Percentiles rank a stretch among this genome's conserved stretches.
These are phyloP conservation scores for Acanthochromis polyacanthus DNA, from an alignment of 2,113 vertebrate species.

Conservation along the genomic window DNA sequence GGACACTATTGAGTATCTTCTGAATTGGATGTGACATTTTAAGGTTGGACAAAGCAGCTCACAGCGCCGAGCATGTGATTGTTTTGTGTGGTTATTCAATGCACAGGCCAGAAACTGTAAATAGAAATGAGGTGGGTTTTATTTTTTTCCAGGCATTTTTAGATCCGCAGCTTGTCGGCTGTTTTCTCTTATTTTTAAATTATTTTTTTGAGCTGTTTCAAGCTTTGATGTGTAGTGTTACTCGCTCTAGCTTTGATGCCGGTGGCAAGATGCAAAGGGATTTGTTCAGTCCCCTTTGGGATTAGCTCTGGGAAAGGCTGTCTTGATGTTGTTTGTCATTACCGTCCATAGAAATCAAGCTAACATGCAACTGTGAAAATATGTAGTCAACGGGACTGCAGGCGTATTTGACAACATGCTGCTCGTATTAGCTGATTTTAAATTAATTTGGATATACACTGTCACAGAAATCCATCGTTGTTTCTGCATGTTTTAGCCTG, in stretches of 20 bases:
- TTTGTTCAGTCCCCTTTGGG: slow-evolving; percentile 63
- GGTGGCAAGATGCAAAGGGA: slow-evolving; percentile 52
- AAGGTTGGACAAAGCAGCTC: slow-evolving; percentile 63
- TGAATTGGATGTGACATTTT: slow-evolving; percentile 77
- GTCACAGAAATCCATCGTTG: too few species aligned
- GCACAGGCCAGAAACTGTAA: slow-evolving; percentile 16
- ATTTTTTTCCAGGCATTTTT: slow-evolving; percentile 23
- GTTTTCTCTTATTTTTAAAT: background rate
- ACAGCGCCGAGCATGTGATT: slow-evolving; percentile 44
- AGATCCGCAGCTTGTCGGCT: slow-evolving; percentile 2
- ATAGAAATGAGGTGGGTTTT: slow-evolving; percentile 20
- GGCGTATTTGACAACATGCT: background rate
- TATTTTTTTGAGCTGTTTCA: background rate
- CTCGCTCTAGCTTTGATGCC: slow-evolving; percentile 57
- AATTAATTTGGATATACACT: background rate
- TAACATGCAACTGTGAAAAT: slow-evolving; percentile 32
- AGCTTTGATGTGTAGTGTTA: slow-evolving; percentile 58
- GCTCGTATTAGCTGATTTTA: slow-evolving; percentile 4
- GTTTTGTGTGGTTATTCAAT: slow-evolving; percentile 28
- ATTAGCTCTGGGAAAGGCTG: slow-evolving; percentile 55
- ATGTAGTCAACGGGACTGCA: slow-evolving; percentile 10
- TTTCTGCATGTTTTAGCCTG: too few species aligned
- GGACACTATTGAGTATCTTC: slow-evolving; percentile 54
- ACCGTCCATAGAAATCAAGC: slow-evolving; percentile 55
- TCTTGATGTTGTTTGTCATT: slow-evolving; percentile 59